phyloP scores from a whole-genome alignment of 2,113 vertebrate genomes.

The Seriola rivoliana region DNA sequence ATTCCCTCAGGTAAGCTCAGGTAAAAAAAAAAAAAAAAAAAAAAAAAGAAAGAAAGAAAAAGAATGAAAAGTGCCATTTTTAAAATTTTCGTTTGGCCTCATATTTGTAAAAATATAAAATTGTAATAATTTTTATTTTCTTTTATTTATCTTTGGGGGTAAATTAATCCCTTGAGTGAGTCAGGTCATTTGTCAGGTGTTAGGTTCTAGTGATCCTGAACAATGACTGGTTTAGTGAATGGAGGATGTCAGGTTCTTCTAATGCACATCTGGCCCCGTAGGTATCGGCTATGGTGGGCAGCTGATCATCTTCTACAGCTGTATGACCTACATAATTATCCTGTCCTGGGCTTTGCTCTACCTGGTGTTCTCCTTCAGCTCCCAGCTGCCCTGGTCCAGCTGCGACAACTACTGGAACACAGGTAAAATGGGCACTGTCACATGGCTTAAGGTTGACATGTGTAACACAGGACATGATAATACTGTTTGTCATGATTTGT shows the following conservation, averaged over 20 bases:
- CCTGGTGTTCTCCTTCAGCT: conserved; percentile 90
- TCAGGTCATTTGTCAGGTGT: neutral
- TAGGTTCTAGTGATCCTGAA: neutral
- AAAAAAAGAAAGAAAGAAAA: too few species aligned
- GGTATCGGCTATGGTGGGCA: conserved; percentile 92
- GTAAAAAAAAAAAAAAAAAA: too few species aligned
- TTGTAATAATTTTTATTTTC: neutral
- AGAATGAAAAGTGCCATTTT: too few species aligned
- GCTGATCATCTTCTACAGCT: conserved; percentile 88
- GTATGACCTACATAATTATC: conserved; percentile 91
- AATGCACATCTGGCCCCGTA: conserved; percentile 55
- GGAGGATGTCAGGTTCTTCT: neutral
- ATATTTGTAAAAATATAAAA: too few species aligned
- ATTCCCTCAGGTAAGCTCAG: too few species aligned
- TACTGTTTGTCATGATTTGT: too few species aligned
- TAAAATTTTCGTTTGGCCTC: too few species aligned
- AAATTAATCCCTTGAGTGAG: neutral
- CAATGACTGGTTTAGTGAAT: neutral
- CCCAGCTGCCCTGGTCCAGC: conserved; percentile 90
- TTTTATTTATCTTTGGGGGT: neutral
- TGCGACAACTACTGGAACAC: conserved; percentile 93
- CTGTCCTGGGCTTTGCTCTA: conserved; percentile 93
- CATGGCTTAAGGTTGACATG: neutral
- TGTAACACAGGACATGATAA: neutral
- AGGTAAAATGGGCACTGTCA: conserved; percentile 75